Evolutionary conservation across 1,140 invertebrate genomes (phyloP).

Genomic region (Trypoxylus dichotomus): DNA sequence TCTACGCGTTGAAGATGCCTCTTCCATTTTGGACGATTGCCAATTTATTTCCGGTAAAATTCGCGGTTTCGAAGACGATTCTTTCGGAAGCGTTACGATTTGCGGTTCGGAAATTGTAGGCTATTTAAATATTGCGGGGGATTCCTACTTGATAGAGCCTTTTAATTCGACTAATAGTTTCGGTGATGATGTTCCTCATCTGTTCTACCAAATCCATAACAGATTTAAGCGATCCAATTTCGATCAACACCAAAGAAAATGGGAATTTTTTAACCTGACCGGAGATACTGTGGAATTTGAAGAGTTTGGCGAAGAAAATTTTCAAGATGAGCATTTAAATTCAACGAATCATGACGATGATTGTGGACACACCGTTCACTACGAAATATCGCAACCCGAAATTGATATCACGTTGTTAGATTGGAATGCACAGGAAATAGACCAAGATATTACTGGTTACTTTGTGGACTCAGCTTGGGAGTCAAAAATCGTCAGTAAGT

Average conservation of each 20-base stretch:
- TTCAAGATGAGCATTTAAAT: not conserved
- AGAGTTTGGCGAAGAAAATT: conserved; percentile 33
- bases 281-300: conserved; percentile 53
- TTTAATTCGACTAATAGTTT: conserved; percentile 33
- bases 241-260: not conserved
- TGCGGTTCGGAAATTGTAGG: conserved; percentile 53
- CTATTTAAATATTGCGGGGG: conserved; percentile 47
- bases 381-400: not conserved
- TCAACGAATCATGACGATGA: too few relatives aligned
- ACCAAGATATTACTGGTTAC: conserved; percentile 48
- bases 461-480: conserved; percentile 56
- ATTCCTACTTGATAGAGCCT: conserved; percentile 54
- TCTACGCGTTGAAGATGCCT: not conserved
- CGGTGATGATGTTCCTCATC: not conserved
- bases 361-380: not conserved
- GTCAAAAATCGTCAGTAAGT: conserved; percentile 31
- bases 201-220: not conserved
- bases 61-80: conserved; percentile 40
- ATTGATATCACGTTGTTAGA: not conserved
- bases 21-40: conserved; percentile 41
- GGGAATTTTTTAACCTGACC: conserved; percentile 54
- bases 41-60: conserved; percentile 41
- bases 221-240: not conserved
- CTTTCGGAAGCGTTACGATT: conserved; percentile 52
- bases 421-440: not conserved